Conservation (phyloP, 2,888 invertebrate species). For the Adelphocoris suturalis region DNA sequence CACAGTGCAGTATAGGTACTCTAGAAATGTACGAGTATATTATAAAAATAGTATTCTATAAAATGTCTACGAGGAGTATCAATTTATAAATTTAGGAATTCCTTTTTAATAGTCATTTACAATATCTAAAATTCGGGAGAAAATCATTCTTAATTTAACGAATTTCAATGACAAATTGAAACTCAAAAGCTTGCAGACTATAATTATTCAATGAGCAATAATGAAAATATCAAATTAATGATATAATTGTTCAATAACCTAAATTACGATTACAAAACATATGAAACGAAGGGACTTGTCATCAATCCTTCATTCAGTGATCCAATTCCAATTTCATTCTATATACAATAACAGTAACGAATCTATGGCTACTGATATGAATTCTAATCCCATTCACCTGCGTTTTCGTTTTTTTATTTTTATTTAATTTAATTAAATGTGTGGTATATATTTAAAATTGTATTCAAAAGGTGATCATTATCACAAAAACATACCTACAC, state of each 20-base stretch:
- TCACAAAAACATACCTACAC: no score
- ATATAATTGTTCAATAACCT: slow-evolving; percentile 16
- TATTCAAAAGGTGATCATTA: no score
- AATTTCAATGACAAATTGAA: background rate
- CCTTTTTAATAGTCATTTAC: background rate
- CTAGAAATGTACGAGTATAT: background rate
- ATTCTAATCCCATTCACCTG: no score
- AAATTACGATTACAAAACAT: background rate
- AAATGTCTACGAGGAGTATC: slow-evolving; percentile 18
- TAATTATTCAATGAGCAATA: slow-evolving; percentile 14
- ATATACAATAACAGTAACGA: no score
- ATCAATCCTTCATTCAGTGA: background rate
- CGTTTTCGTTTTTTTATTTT: no score
- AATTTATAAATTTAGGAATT: background rate
- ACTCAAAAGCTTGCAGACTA: slow-evolving; percentile 2
- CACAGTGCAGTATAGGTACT: background rate
- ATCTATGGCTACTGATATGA: no score
- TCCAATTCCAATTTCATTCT: background rate
- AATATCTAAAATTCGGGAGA: background rate
- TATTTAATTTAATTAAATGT: no score
- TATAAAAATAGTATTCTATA: slow-evolving; percentile 4
- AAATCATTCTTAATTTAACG: background rate
- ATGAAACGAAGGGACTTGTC: background rate
- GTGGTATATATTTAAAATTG: no score
- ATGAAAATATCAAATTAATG: slow-evolving; percentile 1